phyloP scores from a whole-genome alignment of 2,888 invertebrate genomes.

The Macrophya annulata region DNA sequence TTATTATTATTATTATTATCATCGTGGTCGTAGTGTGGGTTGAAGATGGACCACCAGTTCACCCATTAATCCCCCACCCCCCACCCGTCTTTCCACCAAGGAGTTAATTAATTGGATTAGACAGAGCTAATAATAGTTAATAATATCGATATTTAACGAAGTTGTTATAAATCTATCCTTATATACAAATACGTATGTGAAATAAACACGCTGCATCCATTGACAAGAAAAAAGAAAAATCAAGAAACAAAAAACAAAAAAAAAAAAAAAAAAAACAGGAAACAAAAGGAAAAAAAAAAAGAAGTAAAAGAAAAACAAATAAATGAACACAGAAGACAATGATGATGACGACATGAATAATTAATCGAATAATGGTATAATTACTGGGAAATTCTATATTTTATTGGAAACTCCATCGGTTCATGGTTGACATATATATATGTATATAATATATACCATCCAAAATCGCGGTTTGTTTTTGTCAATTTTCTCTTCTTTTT shows the following conservation, averaged over 20 bases:
- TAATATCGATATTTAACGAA: too few relatives aligned
- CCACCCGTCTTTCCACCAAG: not conserved
- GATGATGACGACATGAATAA: not conserved
- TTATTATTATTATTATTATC: too few relatives aligned
- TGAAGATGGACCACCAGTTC: not conserved
- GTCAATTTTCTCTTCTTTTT: not conserved
- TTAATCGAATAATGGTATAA: not conserved
- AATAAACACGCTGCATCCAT: not conserved
- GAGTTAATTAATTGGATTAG: not conserved
- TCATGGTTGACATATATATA: not conserved
- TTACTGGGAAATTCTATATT: not conserved
- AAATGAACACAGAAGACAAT: not conserved
- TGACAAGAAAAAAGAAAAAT: not conserved
- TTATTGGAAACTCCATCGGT: too few relatives aligned
- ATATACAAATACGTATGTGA: too few relatives aligned
- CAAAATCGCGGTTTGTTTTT: not conserved
- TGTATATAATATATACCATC: not conserved
- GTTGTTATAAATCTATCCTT: too few relatives aligned
- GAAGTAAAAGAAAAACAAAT: not conserved
- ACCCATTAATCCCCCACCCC: too few relatives aligned
- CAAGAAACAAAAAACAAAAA: not conserved
- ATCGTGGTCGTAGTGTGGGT: not conserved
- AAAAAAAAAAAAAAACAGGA: not conserved
- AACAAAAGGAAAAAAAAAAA: not conserved
- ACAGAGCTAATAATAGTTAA: not conserved